Evolutionary conservation across 2,113 vertebrate species (phyloP).

Genomic region (Tor tambroides): DNA sequence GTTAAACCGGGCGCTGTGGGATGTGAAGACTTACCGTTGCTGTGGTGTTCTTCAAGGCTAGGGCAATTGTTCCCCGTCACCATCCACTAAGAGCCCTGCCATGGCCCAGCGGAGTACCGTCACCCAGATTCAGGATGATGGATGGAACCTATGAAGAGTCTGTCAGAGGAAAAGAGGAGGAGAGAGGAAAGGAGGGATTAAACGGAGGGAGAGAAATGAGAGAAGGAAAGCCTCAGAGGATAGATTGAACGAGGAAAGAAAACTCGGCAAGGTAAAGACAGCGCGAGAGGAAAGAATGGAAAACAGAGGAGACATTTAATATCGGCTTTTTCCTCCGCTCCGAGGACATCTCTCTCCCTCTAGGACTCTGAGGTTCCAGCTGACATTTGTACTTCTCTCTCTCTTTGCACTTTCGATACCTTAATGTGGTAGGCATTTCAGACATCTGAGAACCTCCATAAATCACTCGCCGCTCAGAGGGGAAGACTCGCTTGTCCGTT

Average conservation of each 20-base stretch:
- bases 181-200: slow-evolving; percentile 5
- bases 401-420: background rate
- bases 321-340: background rate
- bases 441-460: slow-evolving; percentile 25
- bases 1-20: slow-evolving; percentile 36
- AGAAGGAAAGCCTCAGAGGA: slow-evolving; percentile 14
- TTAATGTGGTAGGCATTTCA: slow-evolving; percentile 7
- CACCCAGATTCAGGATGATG: slow-evolving; percentile 58
- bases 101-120: slow-evolving; percentile 58
- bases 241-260: background rate
- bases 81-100: slow-evolving; percentile 70
- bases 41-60: slow-evolving; percentile 65
- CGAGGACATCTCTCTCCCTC: slow-evolving; percentile 21
- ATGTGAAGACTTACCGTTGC: slow-evolving; percentile 13
- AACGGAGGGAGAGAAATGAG: background rate
- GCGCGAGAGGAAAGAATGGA: background rate
- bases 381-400: background rate
- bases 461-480: slow-evolving; percentile 25
- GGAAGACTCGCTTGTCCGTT: background rate
- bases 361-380: background rate
- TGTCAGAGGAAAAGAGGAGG: background rate
- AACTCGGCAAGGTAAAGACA: background rate
- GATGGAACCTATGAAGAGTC: slow-evolving; percentile 50
- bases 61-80: slow-evolving; percentile 64
- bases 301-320: slow-evolving; percentile 38